Evolutionary conservation across 2,888 invertebrate genomes (phyloP).

Genomic region (Acanthoscelides obtectus): DNA sequence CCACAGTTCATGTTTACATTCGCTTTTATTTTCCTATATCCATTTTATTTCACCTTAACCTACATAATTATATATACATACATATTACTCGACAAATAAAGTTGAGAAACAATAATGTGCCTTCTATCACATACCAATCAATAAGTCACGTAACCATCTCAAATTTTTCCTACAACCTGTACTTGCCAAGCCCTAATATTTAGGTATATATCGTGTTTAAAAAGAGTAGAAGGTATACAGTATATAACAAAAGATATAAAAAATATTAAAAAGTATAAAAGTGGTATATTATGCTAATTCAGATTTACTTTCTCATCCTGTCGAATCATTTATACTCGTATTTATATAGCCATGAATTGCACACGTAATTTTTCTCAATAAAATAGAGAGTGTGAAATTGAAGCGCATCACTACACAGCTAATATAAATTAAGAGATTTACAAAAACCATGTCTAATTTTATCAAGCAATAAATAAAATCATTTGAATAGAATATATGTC

Average conservation of each 20-base stretch:
- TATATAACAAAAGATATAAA: neutral
- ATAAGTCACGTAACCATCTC: neutral
- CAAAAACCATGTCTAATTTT: conserved; percentile 2
- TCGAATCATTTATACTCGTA: neutral
- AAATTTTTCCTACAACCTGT: neutral
- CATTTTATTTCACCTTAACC: neutral
- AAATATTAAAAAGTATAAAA: conserved; percentile 4
- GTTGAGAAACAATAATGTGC: neutral
- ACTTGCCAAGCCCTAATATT: neutral
- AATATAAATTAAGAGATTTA: neutral
- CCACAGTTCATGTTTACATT: neutral
- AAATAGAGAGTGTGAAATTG: neutral
- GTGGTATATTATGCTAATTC: conserved; percentile 3
- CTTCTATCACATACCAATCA: neutral
- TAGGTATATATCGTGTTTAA: neutral
- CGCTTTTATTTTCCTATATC: neutral
- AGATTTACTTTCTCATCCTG: neutral
- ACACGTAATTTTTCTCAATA: neutral
- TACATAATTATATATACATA: neutral
- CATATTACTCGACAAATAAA: neutral
- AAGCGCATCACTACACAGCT: neutral
- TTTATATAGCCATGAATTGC: neutral
- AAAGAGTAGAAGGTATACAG: conserved; percentile 8
- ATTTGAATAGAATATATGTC: neutral
- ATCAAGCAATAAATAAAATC: neutral